A percentile compares a stretch with the other conserved stretches of the same genome.
These are phyloP conservation scores for Apaloderma vittatum DNA, from an alignment of 2,113 vertebrate genomes.

Conservation along the genomic window DNA sequence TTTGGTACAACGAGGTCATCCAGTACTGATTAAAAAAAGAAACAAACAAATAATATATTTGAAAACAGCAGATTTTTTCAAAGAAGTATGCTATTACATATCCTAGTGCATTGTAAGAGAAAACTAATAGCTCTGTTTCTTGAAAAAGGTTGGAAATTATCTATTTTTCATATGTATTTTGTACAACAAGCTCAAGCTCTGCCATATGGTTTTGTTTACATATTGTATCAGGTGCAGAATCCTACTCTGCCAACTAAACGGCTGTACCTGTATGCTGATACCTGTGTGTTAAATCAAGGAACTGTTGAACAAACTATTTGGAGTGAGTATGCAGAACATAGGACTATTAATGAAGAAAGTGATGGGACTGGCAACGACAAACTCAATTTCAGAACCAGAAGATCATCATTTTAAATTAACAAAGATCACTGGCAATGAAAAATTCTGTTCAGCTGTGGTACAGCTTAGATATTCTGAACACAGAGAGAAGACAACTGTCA, in stretches of 20 bases:
- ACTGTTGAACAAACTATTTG: not conserved
- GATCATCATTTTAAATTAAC: conserved; percentile 16
- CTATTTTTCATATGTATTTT: not conserved
- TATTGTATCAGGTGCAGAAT: not conserved
- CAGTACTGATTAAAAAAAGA: not conserved
- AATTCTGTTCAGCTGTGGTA: not conserved
- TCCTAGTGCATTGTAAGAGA: not conserved
- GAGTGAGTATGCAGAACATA: not conserved
- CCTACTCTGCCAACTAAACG: not conserved
- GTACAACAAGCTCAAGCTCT: not conserved
- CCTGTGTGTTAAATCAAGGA: not conserved
- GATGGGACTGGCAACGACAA: not conserved
- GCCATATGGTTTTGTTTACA: not conserved
- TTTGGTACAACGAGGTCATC: not conserved
- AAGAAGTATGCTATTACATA: not conserved
- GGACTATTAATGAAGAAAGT: not conserved
- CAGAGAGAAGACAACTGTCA: conserved; percentile 6
- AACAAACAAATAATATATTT: not conserved
- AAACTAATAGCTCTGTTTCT: not conserved
- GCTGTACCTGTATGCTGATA: not conserved
- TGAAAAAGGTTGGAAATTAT: not conserved
- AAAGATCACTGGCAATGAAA: not conserved
- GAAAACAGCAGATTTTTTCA: not conserved
- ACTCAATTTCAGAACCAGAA: not conserved
- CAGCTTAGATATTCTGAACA: not conserved